Base-by-base conservation (phyloP, 2,888 invertebrate species). In the Steinernema carpocapsae region DNA sequence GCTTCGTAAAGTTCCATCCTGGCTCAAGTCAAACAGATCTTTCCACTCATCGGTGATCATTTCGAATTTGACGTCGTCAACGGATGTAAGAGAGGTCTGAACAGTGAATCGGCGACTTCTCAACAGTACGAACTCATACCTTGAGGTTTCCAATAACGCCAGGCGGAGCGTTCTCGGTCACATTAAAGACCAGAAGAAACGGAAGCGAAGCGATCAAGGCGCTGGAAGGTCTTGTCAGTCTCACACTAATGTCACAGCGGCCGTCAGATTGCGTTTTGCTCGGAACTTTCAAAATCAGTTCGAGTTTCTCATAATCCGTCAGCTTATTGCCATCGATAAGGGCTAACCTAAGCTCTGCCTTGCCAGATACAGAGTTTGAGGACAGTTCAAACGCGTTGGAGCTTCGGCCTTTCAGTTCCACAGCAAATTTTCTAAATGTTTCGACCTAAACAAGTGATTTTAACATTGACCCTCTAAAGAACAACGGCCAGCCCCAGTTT, bases 1-100 rank as follows among this genome's bases (percentile, higher is more conserved):
- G 22, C 76, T 76, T 42, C 70, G 70, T 42, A 83, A 48, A 17
- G 59, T n/a, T 19, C 51, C 51, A 51, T 51, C 19, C 51, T 10
- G 6, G n/a, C n/a, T 19, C 6, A 51, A 6, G 10, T 10, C 51
- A 51, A 51, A 51, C 51, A 10, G 19, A n/a, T 51, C 51, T 6
- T 19, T 19, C 12, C 6, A 51, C 19, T 51, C 51, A 7, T 43
- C 19, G 19, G 51, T 6, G 51, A 51, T 19, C n/a, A 43, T 7
- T 14, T 7, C 7, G 14, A 43, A 43, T 43, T 14, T 43, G 43
- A 43, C 10, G 10, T 43, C 43, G 43, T 12, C 43, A 43, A 43
- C 43, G n/a, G 43, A 12, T 43, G 19, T 19, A 51, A 51, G 19
- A 51, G n/a, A 51, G 19, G 19, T 51, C 6, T n/a, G n/a, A 51